A percentile compares a stretch with the other conserved stretches of the same genome.
Conservation (phyloP, 2,888 invertebrate species). For the Oscheius sp. region DNA sequence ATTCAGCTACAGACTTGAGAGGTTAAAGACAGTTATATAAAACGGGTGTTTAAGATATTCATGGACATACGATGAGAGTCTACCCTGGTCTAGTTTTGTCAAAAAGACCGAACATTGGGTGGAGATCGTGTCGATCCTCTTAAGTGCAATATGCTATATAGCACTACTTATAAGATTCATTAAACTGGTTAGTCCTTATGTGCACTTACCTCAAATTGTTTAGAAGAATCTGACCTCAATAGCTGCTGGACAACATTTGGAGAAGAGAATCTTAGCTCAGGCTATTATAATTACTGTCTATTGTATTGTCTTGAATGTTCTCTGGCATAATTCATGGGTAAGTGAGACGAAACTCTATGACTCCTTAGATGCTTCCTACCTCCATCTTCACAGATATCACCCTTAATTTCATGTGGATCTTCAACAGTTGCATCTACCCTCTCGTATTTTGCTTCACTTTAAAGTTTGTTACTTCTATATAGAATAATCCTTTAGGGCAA, state of each 20-base stretch:
- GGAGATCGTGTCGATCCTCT: no score
- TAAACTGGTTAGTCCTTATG: no score
- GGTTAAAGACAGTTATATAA: no score
- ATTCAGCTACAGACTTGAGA: conserved; percentile 7
- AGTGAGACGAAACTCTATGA: no score
- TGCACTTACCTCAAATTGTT: no score
- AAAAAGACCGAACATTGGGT: conserved; percentile 57
- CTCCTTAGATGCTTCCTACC: conserved; percentile 52
- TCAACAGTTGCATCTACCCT: conserved; percentile 62
- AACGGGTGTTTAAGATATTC: no score
- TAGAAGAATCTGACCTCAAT: no score
- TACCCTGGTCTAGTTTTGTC: conserved; percentile 39
- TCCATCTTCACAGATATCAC: conserved; percentile 50
- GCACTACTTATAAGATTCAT: no score
- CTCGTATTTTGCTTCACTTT: no score
- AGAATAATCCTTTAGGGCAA: not conserved
- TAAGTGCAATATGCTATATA: no score
- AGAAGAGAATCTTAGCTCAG: conserved; percentile 59
- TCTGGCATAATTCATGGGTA: conserved; percentile 59
- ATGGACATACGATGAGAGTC: conserved; percentile 57
- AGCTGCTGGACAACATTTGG: no score
- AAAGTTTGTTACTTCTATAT: no score
- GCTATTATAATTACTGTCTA: conserved; percentile 61
- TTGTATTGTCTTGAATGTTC: conserved; percentile 57
- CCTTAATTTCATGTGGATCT: conserved; percentile 65